Evolutionary conservation across 2,888 invertebrate species (phyloP).

Genomic region (Epiblema foenella): DNA sequence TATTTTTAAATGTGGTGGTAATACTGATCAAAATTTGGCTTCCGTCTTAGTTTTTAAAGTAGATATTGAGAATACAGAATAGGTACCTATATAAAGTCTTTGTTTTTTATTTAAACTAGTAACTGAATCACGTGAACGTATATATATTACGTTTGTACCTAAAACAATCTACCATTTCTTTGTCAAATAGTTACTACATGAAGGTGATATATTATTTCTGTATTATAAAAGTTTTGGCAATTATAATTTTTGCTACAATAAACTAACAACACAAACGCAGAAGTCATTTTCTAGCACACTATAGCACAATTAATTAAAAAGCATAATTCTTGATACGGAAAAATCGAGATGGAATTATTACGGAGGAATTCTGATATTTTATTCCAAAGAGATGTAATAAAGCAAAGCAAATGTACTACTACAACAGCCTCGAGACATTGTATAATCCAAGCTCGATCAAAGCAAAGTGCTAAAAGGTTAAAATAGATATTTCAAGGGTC

Average conservation of each 20-base stretch:
- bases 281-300: background rate
- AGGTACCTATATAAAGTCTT: too few species aligned
- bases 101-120: too few species aligned
- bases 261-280: background rate
- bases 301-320: background rate
- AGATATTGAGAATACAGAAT: too few species aligned
- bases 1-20: too few species aligned
- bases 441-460: slow-evolving; percentile 14
- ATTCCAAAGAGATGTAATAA: slow-evolving; percentile 23
- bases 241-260: background rate
- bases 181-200: too few species aligned
- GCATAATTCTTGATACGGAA: background rate
- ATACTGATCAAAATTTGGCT: too few species aligned
- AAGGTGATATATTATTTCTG: background rate
- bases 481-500: slow-evolving; percentile 10
- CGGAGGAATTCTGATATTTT: background rate
- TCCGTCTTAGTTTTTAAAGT: too few species aligned
- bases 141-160: too few species aligned
- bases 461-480: background rate
- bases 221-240: background rate
- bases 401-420: slow-evolving; percentile 7
- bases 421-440: background rate
- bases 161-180: too few species aligned
- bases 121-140: too few species aligned
- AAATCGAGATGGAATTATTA: background rate